These are phyloP conservation scores for Tyrophagus putrescentiae DNA, from an alignment of 1,140 invertebrate genomes.

Conservation along the genomic window DNA sequence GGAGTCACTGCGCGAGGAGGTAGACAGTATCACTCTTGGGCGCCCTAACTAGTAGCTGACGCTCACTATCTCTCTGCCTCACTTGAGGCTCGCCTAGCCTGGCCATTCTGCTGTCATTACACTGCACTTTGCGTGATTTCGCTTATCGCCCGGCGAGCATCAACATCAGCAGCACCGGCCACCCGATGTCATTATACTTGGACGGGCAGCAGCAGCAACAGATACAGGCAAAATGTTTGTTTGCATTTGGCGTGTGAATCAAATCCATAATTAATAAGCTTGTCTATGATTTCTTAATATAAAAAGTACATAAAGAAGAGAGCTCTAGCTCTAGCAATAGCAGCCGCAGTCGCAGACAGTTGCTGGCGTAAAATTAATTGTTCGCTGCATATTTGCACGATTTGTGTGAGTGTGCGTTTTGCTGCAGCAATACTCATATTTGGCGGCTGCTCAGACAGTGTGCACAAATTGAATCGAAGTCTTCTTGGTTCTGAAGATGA, in stretches of 20 bases:
- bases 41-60: too few relatives aligned
- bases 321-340: too few relatives aligned
- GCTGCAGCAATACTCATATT: too few relatives aligned
- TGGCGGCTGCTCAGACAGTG: not conserved
- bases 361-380: slow-evolving; percentile 2
- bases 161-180: too few relatives aligned
- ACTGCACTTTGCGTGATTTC: slow-evolving; percentile 5
- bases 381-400: slow-evolving; percentile 11
- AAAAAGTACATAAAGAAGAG: too few relatives aligned
- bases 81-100: not conserved
- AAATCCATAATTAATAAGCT: slow-evolving; percentile 15
- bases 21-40: not conserved
- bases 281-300: slow-evolving; percentile 16
- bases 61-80: not conserved
- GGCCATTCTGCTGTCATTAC: not conserved
- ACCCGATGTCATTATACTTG: slow-evolving; percentile 6
- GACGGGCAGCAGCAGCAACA: not conserved
- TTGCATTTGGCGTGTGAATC: slow-evolving; percentile 4
- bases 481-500: not conserved
- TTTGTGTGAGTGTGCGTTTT: too few relatives aligned
- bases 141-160: slow-evolving; percentile 8
- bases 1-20: not conserved
- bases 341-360: too few relatives aligned
- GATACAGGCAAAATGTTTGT: slow-evolving; percentile 2
- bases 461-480: not conserved